Percentiles rank a stretch among this genome's conserved stretches.
Conservation (phyloP, 2,888 invertebrate species). For the Incurvaria masculella region DNA sequence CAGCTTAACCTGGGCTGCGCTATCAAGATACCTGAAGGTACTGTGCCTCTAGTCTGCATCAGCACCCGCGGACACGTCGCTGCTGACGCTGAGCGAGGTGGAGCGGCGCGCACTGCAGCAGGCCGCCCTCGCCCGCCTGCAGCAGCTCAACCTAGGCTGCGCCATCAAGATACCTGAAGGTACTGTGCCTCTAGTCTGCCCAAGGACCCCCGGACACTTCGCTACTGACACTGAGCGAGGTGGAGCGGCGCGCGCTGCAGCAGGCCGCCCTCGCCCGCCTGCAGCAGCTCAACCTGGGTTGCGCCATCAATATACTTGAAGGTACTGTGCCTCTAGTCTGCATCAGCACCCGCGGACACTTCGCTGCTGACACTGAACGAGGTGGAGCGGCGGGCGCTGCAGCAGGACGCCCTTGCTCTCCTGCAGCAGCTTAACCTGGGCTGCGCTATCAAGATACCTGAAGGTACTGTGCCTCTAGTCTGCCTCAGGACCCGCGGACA, state of each 20-base stretch:
- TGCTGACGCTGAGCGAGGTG: conserved; percentile 73
- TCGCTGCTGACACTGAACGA: conserved; percentile 72
- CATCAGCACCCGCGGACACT: conserved; percentile 68
- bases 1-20: conserved; percentile 80
- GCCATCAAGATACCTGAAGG: conserved; percentile 79
- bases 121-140: conserved; percentile 81
- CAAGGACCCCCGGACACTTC: conserved; percentile 68
- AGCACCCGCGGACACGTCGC: conserved; percentile 66
- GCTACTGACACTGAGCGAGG: conserved; percentile 70
- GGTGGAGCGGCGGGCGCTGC: conserved; percentile 74
- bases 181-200: no score
- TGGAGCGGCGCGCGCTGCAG: conserved; percentile 77
- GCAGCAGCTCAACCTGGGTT: conserved; percentile 81
- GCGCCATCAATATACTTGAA: conserved; percentile 74
- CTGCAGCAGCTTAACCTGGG: conserved; percentile 84
- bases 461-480: no score
- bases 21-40: conserved; percentile 80
- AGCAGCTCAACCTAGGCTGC: conserved; percentile 81
- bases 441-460: conserved; percentile 74
- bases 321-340: no score
- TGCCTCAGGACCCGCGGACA: conserved; percentile 67
- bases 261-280: conserved; percentile 83
- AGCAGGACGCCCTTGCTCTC: conserved; percentile 82
- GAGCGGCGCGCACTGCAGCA: conserved; percentile 80
- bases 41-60: no score